phyloP scores from a whole-genome alignment of 2,113 vertebrate species.

The Serilophus lunatus region DNA sequence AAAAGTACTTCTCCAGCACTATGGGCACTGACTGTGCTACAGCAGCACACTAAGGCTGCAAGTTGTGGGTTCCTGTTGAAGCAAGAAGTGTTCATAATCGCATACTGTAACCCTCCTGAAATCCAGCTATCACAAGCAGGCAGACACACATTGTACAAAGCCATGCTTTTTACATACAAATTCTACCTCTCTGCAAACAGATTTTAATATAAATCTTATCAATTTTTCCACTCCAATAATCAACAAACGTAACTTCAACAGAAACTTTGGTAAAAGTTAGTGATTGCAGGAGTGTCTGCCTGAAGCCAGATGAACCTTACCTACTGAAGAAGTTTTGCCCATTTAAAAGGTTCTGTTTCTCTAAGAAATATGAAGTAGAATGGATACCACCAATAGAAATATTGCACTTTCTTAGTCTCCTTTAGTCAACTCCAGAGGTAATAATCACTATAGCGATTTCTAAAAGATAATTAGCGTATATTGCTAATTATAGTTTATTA shows the following conservation, averaged over 20 bases:
- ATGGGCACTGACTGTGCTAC: fast-evolving
- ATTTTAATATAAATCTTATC: neutral
- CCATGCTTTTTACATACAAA: neutral
- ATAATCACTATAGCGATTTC: constrained; percentile 73
- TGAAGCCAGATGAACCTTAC: constrained; percentile 24
- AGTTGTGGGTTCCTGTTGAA: neutral
- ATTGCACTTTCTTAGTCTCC: constrained; percentile 57
- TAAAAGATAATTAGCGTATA: constrained; percentile 74
- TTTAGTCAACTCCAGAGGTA: constrained; percentile 64
- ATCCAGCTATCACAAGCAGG: neutral
- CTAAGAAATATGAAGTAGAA: constrained; percentile 52
- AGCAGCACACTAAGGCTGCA: neutral
- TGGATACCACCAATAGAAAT: constrained; percentile 59
- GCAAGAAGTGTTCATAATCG: neutral
- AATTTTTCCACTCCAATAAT: neutral
- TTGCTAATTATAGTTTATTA: constrained; percentile 66
- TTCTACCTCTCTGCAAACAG: neutral
- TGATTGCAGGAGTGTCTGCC: neutral
- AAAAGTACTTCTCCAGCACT: neutral
- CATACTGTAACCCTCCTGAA: neutral
- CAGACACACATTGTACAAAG: neutral
- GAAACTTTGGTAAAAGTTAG: neutral
- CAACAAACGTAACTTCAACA: neutral
- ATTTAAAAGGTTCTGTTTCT: constrained; percentile 34
- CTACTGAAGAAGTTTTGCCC: constrained; percentile 43